These are phyloP conservation scores for Carettochelys insculpta DNA, from an alignment of 2,113 vertebrate genomes.

Conservation along the genomic window DNA sequence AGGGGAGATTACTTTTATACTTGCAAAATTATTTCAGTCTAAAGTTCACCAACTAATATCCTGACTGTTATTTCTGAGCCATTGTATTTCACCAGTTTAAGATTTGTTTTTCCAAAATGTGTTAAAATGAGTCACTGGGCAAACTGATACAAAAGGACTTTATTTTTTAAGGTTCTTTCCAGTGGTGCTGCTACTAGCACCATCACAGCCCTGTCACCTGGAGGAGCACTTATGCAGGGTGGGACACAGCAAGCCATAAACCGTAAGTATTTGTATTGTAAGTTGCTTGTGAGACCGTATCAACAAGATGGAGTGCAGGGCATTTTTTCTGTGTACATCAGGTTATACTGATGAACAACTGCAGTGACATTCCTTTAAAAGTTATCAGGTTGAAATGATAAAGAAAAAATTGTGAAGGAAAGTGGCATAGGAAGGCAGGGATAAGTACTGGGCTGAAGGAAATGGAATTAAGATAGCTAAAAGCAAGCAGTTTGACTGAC, in stretches of 20 bases:
- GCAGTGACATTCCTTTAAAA: neutral
- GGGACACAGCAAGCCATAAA: slow-evolving; percentile 94
- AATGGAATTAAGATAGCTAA: neutral
- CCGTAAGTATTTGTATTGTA: slow-evolving; percentile 78
- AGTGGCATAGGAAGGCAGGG: neutral
- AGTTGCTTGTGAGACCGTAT: neutral
- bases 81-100: neutral
- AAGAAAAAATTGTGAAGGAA: neutral
- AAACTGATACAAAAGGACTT: neutral
- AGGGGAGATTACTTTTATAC: neutral
- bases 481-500: neutral
- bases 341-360: neutral
- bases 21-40: neutral
- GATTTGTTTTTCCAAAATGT: neutral
- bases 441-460: neutral
- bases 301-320: neutral
- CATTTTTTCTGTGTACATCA: neutral
- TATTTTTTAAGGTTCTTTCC: slow-evolving; percentile 87
- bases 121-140: neutral
- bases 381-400: neutral
- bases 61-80: neutral
- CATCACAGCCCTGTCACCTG: slow-evolving; percentile 92
- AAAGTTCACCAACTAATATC: rapidly evolving
- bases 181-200: slow-evolving; percentile 88
- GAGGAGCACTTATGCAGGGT: slow-evolving; percentile 94